phyloP scores from a whole-genome alignment of 1,140 invertebrate genomes.

The Pachypsylla venusta region DNA sequence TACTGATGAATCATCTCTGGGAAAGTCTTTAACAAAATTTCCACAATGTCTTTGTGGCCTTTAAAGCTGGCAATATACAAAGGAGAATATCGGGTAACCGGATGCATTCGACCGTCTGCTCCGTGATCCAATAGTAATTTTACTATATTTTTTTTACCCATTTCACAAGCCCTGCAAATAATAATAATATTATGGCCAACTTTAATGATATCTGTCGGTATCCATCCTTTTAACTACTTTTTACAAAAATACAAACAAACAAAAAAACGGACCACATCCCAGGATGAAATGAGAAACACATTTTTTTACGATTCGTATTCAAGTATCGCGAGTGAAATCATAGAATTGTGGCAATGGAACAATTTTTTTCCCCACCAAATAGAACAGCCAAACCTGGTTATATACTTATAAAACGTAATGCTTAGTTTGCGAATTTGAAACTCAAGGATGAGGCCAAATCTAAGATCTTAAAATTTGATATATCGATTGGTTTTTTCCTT shows the following conservation, averaged over 20 bases:
- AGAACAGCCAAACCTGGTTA: too few species aligned
- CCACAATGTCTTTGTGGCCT: conserved; percentile 64
- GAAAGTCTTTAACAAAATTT: conserved; percentile 54
- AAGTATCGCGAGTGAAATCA: too few species aligned
- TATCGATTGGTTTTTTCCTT: too few species aligned
- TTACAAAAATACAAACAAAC: background rate
- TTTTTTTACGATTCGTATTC: too few species aligned
- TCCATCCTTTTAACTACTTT: background rate
- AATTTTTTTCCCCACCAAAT: too few species aligned
- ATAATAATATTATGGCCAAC: conserved; percentile 8
- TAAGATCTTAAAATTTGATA: too few species aligned
- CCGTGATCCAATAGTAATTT: conserved; percentile 59
- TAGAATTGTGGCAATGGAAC: too few species aligned
- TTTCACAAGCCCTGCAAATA: conserved; percentile 54
- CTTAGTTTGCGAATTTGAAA: too few species aligned
- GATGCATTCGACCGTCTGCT: conserved; percentile 72
- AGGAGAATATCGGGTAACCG: conserved; percentile 80
- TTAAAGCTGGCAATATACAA: conserved; percentile 82
- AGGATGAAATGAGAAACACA: too few species aligned
- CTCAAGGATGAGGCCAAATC: too few species aligned
- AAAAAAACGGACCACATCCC: too few species aligned
- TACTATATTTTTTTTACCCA: conserved; percentile 66
- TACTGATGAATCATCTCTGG: conserved; percentile 46
- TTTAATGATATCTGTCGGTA: background rate
- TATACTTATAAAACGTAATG: too few species aligned